Conservation (phyloP, 1,140 invertebrate genomes). For the Euglossa dilemma region DNA sequence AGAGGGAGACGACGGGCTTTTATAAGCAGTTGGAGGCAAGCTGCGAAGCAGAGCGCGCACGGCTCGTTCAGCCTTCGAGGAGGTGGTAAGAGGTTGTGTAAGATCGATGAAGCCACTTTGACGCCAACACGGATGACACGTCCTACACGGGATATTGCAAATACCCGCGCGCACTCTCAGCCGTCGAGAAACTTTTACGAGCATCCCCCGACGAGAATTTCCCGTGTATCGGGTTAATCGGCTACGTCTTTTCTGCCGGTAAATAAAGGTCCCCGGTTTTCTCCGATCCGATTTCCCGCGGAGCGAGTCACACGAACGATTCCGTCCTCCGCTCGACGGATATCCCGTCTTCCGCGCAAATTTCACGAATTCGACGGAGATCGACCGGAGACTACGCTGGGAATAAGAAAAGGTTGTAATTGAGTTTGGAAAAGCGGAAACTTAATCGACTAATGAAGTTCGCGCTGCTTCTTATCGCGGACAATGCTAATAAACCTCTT, state of each 20-base stretch:
- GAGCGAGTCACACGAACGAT: not conserved
- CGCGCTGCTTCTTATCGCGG: not conserved
- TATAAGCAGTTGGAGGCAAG: constrained; percentile 41
- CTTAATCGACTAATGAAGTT: not conserved
- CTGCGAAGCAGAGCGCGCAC: not conserved
- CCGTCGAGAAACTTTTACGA: constrained; percentile 54
- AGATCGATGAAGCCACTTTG: constrained; percentile 60
- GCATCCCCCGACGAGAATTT: not conserved
- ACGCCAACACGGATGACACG: constrained; percentile 49
- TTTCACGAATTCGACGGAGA: not conserved
- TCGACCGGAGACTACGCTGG: not conserved
- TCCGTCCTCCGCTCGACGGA: no score
- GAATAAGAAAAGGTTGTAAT: not conserved
- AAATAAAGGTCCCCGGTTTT: constrained; percentile 23
- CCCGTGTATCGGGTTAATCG: constrained; percentile 46
- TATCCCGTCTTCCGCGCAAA: no score
- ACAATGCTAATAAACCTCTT: constrained; percentile 1
- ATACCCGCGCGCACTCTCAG: constrained; percentile 47
- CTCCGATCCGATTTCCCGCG: not conserved
- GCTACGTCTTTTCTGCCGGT: not conserved
- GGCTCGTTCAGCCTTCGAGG: constrained; percentile 36
- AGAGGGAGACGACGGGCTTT: constrained; percentile 7
- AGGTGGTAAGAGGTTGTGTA: constrained; percentile 53
- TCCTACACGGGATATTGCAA: constrained; percentile 48
- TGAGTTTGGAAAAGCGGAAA: not conserved